phyloP scores from a whole-genome alignment of 2,797 vertebrate genomes.

The Choloepus didactylus region DNA sequence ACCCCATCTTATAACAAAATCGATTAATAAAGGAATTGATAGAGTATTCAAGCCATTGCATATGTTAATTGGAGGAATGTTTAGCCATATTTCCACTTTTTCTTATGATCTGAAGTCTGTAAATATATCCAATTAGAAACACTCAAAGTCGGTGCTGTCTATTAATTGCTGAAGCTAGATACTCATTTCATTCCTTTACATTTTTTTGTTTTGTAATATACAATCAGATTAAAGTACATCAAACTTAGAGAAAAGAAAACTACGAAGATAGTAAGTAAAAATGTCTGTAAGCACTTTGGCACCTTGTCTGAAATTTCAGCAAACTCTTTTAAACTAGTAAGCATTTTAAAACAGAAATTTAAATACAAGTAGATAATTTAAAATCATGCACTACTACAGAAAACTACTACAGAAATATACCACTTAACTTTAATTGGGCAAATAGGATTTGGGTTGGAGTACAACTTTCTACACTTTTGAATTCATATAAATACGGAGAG shows the following conservation, averaged over 20 bases:
- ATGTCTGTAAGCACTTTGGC: background rate
- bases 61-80: background rate
- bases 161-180: background rate
- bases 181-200: background rate
- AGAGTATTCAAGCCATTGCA: background rate
- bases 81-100: background rate
- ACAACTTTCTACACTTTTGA: background rate
- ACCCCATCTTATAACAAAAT: background rate
- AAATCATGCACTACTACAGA: background rate
- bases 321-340: background rate
- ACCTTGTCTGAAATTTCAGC: slow-evolving; percentile 29
- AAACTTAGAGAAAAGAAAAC: background rate
- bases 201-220: background rate
- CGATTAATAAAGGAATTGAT: background rate
- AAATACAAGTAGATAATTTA: background rate
- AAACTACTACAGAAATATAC: background rate
- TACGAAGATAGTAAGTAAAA: background rate
- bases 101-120: background rate
- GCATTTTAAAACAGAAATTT: slow-evolving; percentile 14
- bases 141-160: background rate
- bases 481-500: background rate
- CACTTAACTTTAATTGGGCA: slow-evolving; percentile 15
- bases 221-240: slow-evolving; percentile 1
- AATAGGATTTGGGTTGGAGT: background rate
- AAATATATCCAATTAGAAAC: background rate